Percentiles rank a stretch among this genome's conserved stretches.
phyloP scores from a whole-genome alignment of 2,888 invertebrate genomes.

The Euzophera pinguis region DNA sequence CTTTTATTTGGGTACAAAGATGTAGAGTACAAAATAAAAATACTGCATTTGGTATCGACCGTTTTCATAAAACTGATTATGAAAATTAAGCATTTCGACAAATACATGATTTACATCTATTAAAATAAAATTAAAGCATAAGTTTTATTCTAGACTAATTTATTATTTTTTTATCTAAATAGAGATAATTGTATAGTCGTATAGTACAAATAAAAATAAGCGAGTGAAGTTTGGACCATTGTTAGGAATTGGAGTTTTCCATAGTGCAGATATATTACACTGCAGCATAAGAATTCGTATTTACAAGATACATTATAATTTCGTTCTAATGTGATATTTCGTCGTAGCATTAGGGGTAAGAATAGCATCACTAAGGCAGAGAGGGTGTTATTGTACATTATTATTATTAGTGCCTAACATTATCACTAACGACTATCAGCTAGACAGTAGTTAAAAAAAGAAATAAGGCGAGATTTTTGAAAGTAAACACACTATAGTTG shows the following conservation, averaged over 20 bases:
- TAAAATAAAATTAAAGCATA: constrained; percentile 75
- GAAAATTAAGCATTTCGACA: constrained; percentile 76
- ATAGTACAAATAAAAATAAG: constrained; percentile 78
- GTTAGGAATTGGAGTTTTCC: constrained; percentile 77
- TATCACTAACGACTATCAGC: constrained; percentile 51
- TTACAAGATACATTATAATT: constrained; percentile 66
- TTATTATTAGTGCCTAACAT: constrained; percentile 58
- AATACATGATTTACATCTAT: constrained; percentile 71
- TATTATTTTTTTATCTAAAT: constrained; percentile 68
- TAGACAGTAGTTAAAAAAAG: constrained; percentile 40
- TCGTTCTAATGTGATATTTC: constrained; percentile 62
- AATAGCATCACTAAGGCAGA: constrained; percentile 77
- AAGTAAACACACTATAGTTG: constrained; percentile 44
- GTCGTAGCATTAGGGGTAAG: constrained; percentile 65
- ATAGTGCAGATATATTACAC: constrained; percentile 67
- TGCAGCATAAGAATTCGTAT: constrained; percentile 68
- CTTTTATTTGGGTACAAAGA: constrained; percentile 77
- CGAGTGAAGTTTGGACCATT: constrained; percentile 79
- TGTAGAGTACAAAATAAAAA: constrained; percentile 78
- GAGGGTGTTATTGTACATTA: constrained; percentile 76
- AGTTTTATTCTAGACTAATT: constrained; percentile 63
- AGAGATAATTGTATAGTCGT: constrained; percentile 70
- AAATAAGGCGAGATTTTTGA: constrained; percentile 49
- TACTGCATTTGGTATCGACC: constrained; percentile 79
- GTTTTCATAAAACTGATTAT: constrained; percentile 72